These are phyloP conservation scores for Stigmatopora argus DNA, from an alignment of 2,113 vertebrate species.

Conservation along the genomic window DNA sequence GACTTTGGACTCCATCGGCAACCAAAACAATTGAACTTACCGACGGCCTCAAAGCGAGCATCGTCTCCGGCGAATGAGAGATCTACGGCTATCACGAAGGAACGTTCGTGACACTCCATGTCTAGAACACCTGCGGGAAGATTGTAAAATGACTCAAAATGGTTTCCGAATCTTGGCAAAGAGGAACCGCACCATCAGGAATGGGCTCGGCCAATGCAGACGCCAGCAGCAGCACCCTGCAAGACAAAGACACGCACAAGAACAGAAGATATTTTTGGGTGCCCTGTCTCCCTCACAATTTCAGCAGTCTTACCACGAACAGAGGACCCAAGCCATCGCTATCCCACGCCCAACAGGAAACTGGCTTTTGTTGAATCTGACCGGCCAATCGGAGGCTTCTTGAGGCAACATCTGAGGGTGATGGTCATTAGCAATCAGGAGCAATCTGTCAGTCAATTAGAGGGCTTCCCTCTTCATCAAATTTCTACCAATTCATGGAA, in stretches of 20 bases:
- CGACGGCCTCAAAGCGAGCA: constrained; percentile 41
- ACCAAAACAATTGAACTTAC: constrained; percentile 15
- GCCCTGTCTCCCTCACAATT: too few species aligned
- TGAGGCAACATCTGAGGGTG: neutral
- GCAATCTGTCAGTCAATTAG: neutral
- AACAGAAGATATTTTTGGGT: neutral
- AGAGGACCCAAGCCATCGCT: constrained; percentile 34
- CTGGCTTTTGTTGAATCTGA: neutral
- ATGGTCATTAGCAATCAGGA: constrained; percentile 5
- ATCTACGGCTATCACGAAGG: constrained; percentile 33
- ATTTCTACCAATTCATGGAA: neutral
- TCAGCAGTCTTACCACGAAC: constrained; percentile 14
- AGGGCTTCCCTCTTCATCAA: neutral
- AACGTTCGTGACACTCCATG: constrained; percentile 41
- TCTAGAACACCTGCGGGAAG: constrained; percentile 11
- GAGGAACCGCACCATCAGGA: constrained; percentile 9
- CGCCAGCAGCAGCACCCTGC: constrained; percentile 35
- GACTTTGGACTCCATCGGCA: too few species aligned
- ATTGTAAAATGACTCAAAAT: neutral
- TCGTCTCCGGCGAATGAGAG: constrained; percentile 21
- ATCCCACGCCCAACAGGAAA: neutral
- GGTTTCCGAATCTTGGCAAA: neutral
- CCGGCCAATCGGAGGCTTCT: neutral
- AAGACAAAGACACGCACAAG: constrained; percentile 2
- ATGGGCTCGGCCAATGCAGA: neutral